Percentiles rank a stretch among this genome's conserved stretches.
Conservation (phyloP, 2,888 invertebrate species). For the Folsomia manolachei region DNA sequence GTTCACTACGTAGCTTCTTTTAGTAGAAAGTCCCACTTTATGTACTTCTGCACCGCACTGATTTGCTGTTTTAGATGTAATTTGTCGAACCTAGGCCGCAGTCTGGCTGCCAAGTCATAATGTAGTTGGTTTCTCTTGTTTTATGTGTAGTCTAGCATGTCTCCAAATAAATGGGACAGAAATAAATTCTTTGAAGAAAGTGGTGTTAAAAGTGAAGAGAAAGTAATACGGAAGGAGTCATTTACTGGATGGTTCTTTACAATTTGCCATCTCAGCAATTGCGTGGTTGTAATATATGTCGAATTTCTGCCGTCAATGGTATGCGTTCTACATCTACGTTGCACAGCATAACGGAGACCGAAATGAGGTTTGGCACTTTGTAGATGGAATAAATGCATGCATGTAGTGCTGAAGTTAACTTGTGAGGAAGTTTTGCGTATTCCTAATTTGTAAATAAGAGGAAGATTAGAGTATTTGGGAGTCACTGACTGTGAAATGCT, state of each 20-base stretch:
- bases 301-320: background rate
- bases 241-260: background rate
- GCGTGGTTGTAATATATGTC: slow-evolving; percentile 3
- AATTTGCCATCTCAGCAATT: background rate
- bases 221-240: background rate
- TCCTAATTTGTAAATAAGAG: slow-evolving; percentile 4
- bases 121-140: no score
- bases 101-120: no score
- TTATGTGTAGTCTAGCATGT: no score
- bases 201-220: background rate
- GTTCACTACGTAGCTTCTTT: no score
- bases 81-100: no score
- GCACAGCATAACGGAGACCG: background rate
- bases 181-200: no score
- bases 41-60: no score
- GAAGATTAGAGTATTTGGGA: background rate
- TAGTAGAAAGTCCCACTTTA: no score
- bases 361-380: background rate
- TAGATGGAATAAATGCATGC: background rate
- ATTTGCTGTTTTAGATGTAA: no score
- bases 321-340: background rate
- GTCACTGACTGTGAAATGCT: slow-evolving; percentile 8
- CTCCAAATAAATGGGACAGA: no score
- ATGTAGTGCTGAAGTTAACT: background rate
- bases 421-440: background rate